Percentiles rank a stretch among this genome's conserved stretches.
Conservation (phyloP, 1,140 invertebrate species). For the Bombyx mandarina region DNA sequence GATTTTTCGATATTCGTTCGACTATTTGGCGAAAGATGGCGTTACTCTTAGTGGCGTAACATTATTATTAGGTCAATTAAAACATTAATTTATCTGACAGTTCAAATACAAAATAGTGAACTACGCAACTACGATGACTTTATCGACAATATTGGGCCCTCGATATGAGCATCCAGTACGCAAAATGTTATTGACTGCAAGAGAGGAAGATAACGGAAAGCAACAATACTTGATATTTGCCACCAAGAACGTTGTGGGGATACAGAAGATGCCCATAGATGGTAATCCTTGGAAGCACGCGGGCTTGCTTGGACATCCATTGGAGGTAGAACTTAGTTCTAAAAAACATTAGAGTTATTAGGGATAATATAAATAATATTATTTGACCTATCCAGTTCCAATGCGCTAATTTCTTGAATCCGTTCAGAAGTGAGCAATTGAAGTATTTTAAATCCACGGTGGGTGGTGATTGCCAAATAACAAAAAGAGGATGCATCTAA, state of each 20-base stretch:
- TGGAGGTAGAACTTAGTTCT: constrained; percentile 43
- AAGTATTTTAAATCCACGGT: too few species aligned
- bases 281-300: constrained; percentile 82
- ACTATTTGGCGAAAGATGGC: too few species aligned
- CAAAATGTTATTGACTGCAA: constrained; percentile 57
- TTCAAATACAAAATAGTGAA: constrained; percentile 79
- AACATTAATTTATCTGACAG: constrained; percentile 48
- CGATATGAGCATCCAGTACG: constrained; percentile 74
- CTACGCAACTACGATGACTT: constrained; percentile 73
- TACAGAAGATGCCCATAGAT: constrained; percentile 78
- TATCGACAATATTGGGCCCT: constrained; percentile 77
- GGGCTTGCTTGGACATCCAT: constrained; percentile 77
- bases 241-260: constrained; percentile 76
- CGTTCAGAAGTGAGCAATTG: too few species aligned
- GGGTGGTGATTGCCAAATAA: too few species aligned
- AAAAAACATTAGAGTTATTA: too few species aligned
- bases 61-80: neutral
- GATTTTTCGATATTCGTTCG: too few species aligned
- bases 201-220: constrained; percentile 22
- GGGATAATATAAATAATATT: too few species aligned
- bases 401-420: too few species aligned
- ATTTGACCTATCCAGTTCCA: too few species aligned
- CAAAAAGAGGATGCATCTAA: too few species aligned
- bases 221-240: constrained; percentile 74
- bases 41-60: neutral